Conservation (phyloP, 2,797 vertebrate genomes). For the Odontamblyopus lacepedii region DNA sequence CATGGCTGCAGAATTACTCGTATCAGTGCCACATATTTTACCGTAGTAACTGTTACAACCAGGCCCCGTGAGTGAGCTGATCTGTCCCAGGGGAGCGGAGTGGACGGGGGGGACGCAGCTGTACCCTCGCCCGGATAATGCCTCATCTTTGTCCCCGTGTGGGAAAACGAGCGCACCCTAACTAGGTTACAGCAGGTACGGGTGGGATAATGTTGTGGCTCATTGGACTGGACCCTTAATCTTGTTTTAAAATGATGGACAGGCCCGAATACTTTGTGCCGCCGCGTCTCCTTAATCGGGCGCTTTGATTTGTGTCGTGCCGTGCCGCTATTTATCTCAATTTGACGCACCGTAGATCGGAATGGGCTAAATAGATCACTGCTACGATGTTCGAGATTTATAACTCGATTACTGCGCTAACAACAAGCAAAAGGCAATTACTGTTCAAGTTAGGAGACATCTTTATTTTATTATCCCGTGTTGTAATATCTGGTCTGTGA, state of each 20-base stretch:
- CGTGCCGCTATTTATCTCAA: conserved; percentile 17
- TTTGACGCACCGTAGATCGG: conserved; percentile 7
- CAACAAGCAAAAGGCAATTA: not conserved
- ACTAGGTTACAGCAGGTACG: conserved; percentile 48
- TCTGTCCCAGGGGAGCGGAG: conserved; percentile 11
- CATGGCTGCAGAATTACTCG: no score
- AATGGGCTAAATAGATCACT: not conserved
- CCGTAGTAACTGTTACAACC: no score
- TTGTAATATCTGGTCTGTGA: not conserved
- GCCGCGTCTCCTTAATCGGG: not conserved
- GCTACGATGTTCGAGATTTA: not conserved
- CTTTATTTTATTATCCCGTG: not conserved
- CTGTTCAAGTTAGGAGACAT: not conserved
- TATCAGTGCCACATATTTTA: no score
- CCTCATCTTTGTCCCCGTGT: conserved; percentile 38
- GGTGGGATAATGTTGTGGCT: conserved; percentile 47
- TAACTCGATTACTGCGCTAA: conserved; percentile 3
- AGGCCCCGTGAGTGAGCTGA: no score
- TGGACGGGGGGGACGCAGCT: conserved; percentile 55
- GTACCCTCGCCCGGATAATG: conserved; percentile 57
- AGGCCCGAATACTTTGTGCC: not conserved
- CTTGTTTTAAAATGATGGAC: conserved; percentile 29
- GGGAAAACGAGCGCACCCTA: conserved; percentile 50
- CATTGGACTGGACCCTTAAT: conserved; percentile 28
- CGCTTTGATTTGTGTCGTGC: conserved; percentile 2